These are phyloP conservation scores for Chelonia mydas DNA, from an alignment of 2,797 vertebrate genomes.

Conservation along the genomic window DNA sequence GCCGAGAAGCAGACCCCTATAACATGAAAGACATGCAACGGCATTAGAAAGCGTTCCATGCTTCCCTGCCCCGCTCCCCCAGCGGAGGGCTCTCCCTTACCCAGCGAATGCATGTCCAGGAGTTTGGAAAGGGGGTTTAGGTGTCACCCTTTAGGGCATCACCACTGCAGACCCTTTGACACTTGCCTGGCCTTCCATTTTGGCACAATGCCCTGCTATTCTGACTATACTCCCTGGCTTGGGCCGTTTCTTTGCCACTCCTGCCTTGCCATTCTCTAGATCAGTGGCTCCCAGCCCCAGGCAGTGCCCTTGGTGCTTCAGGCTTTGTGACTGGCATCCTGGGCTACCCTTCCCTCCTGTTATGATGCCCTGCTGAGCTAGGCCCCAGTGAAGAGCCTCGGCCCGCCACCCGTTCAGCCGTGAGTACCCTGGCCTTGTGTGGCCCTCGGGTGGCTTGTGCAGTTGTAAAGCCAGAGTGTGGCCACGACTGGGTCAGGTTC, in stretches of 20 bases:
- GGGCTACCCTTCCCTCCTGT: not conserved
- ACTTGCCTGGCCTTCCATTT: not conserved
- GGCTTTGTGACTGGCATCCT: not conserved
- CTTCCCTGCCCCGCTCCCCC: not conserved
- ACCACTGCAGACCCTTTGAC: not conserved
- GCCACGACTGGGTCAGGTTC: not conserved
- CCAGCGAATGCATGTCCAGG: not conserved
- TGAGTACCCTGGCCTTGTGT: not conserved
- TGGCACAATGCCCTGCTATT: not conserved
- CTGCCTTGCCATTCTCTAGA: not conserved
- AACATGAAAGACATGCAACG: not conserved
- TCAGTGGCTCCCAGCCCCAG: not conserved
- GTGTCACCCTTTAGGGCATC: not conserved
- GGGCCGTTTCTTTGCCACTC: not conserved
- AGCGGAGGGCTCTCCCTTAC: not conserved
- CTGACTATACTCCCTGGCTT: not conserved
- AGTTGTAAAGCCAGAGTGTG: not conserved
- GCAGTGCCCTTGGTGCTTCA: not conserved
- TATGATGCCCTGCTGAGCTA: too few relatives aligned
- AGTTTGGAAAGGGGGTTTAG: not conserved
- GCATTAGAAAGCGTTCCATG: conserved; percentile 3
- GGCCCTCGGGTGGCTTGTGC: not conserved
- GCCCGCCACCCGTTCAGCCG: not conserved
- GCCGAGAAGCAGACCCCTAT: not conserved
- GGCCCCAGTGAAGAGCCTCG: not conserved